Percentiles rank a stretch among this genome's conserved stretches.
These are phyloP conservation scores for Sitodiplosis mosellana DNA, from an alignment of 1,140 invertebrate genomes.

Conservation along the genomic window DNA sequence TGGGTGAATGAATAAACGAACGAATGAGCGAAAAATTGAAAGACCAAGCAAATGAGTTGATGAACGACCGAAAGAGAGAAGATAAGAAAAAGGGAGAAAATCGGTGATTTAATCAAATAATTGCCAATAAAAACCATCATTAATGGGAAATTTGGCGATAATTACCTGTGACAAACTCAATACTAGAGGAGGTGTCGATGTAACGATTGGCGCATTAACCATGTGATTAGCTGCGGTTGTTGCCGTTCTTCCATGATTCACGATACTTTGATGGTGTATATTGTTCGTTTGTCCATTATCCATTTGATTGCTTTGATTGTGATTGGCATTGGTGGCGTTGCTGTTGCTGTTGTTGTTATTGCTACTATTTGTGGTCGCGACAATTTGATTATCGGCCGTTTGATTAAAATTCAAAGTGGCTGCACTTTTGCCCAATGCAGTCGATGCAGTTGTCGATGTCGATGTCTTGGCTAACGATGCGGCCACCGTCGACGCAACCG, in stretches of 20 bases:
- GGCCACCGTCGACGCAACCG: conserved; percentile 7
- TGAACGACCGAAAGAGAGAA: too few species aligned
- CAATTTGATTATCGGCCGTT: conserved; percentile 13
- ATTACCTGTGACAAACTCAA: conserved; percentile 49
- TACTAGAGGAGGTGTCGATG: conserved; percentile 44
- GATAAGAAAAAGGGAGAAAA: too few species aligned
- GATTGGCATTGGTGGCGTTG: conserved; percentile 16
- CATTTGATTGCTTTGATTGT: not conserved
- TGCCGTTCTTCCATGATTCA: conserved; percentile 5
- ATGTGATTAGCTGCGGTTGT: not conserved
- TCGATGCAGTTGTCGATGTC: conserved; percentile 4
- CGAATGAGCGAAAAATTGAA: too few species aligned
- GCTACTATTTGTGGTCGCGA: conserved; percentile 19
- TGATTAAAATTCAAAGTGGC: conserved; percentile 10
- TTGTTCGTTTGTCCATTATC: not conserved
- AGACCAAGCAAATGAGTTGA: too few species aligned
- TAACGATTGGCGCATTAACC: conserved; percentile 15
- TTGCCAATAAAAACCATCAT: too few species aligned
- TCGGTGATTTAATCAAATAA: too few species aligned
- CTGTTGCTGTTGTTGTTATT: conserved; percentile 11
- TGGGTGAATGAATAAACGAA: too few species aligned
- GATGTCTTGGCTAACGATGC: conserved; percentile 11
- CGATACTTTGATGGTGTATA: conserved; percentile 4
- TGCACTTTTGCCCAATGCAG: conserved; percentile 4
- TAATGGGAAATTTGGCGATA: too few species aligned